Conservation (phyloP, 2,113 vertebrate genomes). For the Hydrochoerus hydrochaeris region DNA sequence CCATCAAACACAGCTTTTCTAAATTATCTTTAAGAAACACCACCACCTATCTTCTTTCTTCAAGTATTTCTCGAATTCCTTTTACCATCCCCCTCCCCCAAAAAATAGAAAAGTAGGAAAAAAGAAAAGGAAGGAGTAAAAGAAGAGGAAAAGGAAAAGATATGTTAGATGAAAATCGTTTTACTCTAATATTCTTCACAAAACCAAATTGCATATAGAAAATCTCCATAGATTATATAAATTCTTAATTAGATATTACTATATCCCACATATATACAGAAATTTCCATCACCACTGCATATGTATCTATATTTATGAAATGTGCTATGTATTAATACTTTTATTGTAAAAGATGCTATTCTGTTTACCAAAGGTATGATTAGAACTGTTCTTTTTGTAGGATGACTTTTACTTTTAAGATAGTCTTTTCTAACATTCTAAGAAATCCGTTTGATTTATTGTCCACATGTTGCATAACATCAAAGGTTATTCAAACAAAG, state of each 20-base stretch:
- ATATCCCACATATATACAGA: background rate
- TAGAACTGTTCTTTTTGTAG: constrained; percentile 10
- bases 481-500: constrained; percentile 85
- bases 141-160: background rate
- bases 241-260: background rate
- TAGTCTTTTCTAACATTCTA: constrained; percentile 30
- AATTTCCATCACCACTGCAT: background rate
- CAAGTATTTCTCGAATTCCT: background rate
- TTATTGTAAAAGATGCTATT: constrained; percentile 32
- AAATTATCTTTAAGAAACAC: background rate
- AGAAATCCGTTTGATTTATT: constrained; percentile 59
- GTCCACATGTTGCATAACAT: constrained; percentile 69
- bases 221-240: background rate
- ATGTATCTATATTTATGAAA: constrained; percentile 26
- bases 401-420: constrained; percentile 19
- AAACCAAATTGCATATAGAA: background rate
- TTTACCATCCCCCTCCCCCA: background rate
- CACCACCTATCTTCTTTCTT: background rate
- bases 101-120: background rate
- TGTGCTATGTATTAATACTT: constrained; percentile 12
- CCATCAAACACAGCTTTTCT: background rate
- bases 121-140: rapidly evolving
- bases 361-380: background rate
- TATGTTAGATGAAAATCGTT: background rate
- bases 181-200: background rate